Evolutionary conservation across 2,113 vertebrate genomes (phyloP).

Genomic region (Engystomops pustulosus): DNA sequence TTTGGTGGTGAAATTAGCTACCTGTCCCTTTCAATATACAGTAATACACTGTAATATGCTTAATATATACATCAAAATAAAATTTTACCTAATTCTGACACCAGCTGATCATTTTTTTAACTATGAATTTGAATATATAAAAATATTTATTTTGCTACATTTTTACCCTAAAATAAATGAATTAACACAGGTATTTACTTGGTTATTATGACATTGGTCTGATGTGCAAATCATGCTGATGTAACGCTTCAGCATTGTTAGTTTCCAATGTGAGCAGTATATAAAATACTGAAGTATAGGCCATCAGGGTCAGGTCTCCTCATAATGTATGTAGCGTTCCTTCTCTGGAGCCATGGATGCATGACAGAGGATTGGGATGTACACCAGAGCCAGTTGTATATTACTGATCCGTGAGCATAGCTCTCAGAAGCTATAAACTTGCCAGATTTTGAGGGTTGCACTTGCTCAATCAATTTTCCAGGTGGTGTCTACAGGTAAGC

Average conservation of each 20-base stretch:
- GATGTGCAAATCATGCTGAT: background rate
- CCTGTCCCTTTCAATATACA: no score
- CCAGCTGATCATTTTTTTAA: no score
- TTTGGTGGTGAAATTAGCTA: no score
- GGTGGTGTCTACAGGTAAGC: slow-evolving; percentile 51
- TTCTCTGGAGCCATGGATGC: background rate
- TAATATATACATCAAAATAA: no score
- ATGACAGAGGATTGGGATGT: background rate
- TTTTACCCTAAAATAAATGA: no score
- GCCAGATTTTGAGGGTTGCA: slow-evolving; percentile 38
- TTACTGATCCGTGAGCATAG: slow-evolving; percentile 19
- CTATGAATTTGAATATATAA: no score
- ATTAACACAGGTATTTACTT: no score
- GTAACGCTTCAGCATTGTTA: background rate
- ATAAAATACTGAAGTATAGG: background rate
- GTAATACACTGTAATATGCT: no score
- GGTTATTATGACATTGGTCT: no score
- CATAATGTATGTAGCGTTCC: background rate
- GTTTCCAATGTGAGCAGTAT: background rate
- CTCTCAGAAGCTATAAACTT: slow-evolving; percentile 26
- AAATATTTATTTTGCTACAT: no score
- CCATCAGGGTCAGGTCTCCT: background rate
- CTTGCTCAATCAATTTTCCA: slow-evolving; percentile 47
- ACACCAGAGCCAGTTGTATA: slow-evolving; percentile 24
- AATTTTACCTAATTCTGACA: no score